Percentiles rank a stretch among this genome's conserved stretches.
These are phyloP conservation scores for Falco novaeseelandiae DNA, from an alignment of 2,797 vertebrate genomes.

Conservation along the genomic window DNA sequence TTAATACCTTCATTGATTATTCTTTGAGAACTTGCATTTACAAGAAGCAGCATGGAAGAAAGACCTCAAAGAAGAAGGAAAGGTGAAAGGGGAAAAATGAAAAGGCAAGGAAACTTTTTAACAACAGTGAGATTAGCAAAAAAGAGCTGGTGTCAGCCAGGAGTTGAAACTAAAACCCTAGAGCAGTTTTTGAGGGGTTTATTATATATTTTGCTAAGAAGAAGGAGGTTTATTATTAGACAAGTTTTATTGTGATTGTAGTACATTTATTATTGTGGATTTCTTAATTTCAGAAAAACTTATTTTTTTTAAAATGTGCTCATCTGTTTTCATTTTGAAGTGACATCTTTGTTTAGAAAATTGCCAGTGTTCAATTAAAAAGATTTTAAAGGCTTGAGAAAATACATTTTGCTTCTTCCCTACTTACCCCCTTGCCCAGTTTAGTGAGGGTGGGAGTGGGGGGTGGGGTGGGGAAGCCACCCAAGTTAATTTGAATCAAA, in stretches of 20 bases:
- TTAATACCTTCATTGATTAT: not conserved
- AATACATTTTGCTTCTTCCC: not conserved
- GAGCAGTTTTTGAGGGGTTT: not conserved
- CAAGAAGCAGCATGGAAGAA: not conserved
- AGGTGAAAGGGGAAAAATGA: not conserved
- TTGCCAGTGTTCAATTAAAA: not conserved
- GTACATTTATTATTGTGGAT: not conserved
- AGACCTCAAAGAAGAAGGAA: not conserved
- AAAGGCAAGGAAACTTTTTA: not conserved
- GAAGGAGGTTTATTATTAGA: not conserved
- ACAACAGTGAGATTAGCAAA: not conserved
- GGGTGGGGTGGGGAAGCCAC: no score
- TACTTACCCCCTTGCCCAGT: not conserved
- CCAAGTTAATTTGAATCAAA: not conserved
- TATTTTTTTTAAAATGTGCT: not conserved
- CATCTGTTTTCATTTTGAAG: conserved; percentile 21
- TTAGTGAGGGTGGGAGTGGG: not conserved
- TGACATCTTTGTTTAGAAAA: conserved; percentile 29
- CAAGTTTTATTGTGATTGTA: not conserved
- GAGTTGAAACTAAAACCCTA: not conserved
- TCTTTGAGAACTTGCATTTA: not conserved
- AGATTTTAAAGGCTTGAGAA: not conserved
- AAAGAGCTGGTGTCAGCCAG: not conserved
- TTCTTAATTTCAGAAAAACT: not conserved
- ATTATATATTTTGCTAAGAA: not conserved